Base-by-base conservation (phyloP, 1,140 invertebrate genomes). In the Pseudomyrmex sp. region DNA sequence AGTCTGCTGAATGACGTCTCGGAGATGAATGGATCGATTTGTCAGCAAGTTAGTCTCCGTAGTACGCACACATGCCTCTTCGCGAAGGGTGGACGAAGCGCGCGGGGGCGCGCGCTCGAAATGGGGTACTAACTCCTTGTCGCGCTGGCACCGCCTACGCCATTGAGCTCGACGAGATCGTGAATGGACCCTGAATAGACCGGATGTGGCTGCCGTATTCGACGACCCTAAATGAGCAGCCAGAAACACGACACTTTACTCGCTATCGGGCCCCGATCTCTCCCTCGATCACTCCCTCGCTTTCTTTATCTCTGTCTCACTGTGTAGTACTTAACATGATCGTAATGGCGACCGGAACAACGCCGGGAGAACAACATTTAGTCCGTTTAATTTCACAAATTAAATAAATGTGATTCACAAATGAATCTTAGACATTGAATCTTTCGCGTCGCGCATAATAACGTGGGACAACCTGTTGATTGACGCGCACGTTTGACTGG, bases 121-220 rank as follows among this genome's bases (percentile, higher is more conserved):
- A 12, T 88, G 82, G 85, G 80, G 70, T 61, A 88, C 80, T 73
- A 85, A 87, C 82, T 89, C 88, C 83, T 88, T 88, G 86, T 88
- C 86, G 61, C 61, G 66, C 35, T 7, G 26, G 77, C 87, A 69
- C 87, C 89, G 86, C 88, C 88, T 72, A 87, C 88, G 85, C 88
- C 86, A 89, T 89, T 89, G 72, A 90, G 54, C 12, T 4, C 58
- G 20, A 77, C 23, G 62, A 58, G 69, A 61, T 79, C 12, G 79
- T 89, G 85, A 87, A 89, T 86, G 82, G 79, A 44, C 52, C 62
- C 48, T 90, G 77, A 92, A 92, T 92, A 85, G 91, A 89, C 91
- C 91, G 91, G 91, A 92, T 92, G 91, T 92, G 90, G 91, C 89
- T 90, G 91, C 87, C 86, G 88, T 82, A 91, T 91, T 90, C 76